These are phyloP conservation scores for Hyposoter dolosus DNA, from an alignment of 2,888 invertebrate species.

Conservation along the genomic window DNA sequence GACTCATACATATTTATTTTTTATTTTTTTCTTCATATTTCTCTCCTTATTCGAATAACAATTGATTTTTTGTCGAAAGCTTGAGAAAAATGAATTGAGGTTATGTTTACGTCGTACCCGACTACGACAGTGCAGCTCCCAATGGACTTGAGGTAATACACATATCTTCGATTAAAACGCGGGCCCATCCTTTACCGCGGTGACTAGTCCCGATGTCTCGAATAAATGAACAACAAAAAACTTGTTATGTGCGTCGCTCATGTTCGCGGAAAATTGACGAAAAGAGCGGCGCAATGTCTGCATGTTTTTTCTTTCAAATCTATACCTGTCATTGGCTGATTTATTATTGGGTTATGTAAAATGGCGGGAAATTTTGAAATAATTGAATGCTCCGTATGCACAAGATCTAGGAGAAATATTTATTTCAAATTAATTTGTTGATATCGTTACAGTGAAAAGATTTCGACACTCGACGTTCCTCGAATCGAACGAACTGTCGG, in stretches of 20 bases:
- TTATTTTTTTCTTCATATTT: background rate
- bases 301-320: conserved; percentile 2
- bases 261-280: conserved; percentile 23
- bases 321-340: background rate
- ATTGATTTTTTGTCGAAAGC: background rate
- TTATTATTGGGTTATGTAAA: background rate
- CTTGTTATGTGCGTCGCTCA: conserved; percentile 26
- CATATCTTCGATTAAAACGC: conserved; percentile 66
- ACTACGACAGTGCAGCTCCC: conserved; percentile 78
- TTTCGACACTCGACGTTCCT: background rate
- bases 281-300: background rate
- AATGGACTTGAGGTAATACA: conserved; percentile 79
- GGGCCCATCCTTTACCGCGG: conserved; percentile 21
- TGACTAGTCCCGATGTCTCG: background rate
- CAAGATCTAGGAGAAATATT: background rate
- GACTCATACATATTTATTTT: background rate
- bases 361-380: background rate
- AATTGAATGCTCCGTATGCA: background rate
- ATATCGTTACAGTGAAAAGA: background rate
- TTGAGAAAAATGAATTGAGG: conserved; percentile 39
- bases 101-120: conserved; percentile 77
- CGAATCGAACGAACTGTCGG: background rate
- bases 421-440: background rate
- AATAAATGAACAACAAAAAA: conserved; percentile 8
- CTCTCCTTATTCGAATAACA: background rate